A percentile compares a stretch with the other conserved stretches of the same genome.
Evolutionary conservation across 2,888 invertebrate genomes (phyloP).

Genomic region (Hirtodrosophila alboralis): DNA sequence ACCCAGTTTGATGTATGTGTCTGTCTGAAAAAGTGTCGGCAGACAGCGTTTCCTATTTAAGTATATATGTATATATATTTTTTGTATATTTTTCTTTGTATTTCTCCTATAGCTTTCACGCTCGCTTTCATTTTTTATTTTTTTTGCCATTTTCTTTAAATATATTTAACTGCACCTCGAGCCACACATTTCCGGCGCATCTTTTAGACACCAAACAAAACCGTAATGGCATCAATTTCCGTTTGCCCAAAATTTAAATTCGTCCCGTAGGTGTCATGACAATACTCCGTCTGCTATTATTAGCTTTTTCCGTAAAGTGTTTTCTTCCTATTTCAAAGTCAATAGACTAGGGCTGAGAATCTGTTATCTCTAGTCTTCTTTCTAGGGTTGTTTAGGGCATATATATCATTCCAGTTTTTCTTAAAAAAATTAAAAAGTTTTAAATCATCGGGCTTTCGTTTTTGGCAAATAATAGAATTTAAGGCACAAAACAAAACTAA

Average conservation of each 20-base stretch:
- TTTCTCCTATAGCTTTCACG: conserved; percentile 25
- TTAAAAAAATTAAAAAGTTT: conserved; percentile 22
- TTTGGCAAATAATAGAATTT: too few relatives aligned
- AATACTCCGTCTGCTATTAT: conserved; percentile 47
- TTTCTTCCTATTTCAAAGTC: conserved; percentile 49
- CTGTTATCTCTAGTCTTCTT: conserved; percentile 6
- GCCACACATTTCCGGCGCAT: conserved; percentile 49
- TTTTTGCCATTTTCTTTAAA: conserved; percentile 53
- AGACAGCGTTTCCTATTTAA: conserved; percentile 14
- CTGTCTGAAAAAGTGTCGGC: conserved; percentile 52
- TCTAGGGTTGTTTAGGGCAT: too few relatives aligned
- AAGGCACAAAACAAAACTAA: too few relatives aligned
- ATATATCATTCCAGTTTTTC: conserved; percentile 3
- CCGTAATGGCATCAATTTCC: conserved; percentile 77
- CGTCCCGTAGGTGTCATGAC: conserved; percentile 37
- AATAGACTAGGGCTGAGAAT: conserved; percentile 19
- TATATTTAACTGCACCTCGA: conserved; percentile 57
- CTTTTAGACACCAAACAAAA: conserved; percentile 45
- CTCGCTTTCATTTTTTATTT: conserved; percentile 57
- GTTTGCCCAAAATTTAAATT: conserved; percentile 66
- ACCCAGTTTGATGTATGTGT: conserved; percentile 66
- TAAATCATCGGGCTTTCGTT: conserved; percentile 4
- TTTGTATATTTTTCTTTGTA: background rate
- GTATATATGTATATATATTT: conserved; percentile 5
- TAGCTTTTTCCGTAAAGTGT: conserved; percentile 46